Percentiles rank a stretch among this genome's conserved stretches.
Evolutionary conservation across 1,140 invertebrate genomes (phyloP).

Genomic region (Drosophila punjabiensis): DNA sequence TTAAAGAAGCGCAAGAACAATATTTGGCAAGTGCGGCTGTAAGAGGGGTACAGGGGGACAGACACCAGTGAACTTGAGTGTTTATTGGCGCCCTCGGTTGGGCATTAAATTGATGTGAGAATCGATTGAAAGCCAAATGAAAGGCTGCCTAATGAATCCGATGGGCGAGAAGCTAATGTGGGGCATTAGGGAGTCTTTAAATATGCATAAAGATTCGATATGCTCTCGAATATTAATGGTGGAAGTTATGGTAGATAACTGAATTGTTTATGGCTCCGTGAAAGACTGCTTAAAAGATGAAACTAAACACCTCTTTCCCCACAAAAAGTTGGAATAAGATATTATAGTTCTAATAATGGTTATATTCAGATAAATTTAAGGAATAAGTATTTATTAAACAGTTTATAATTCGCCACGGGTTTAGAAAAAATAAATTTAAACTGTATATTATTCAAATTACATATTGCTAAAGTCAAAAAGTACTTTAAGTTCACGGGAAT

Average conservation of each 20-base stretch:
- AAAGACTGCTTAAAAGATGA: not conserved
- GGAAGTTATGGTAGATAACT: not conserved
- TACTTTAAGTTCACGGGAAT: not conserved
- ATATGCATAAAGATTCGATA: conserved; percentile 3
- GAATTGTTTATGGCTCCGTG: not conserved
- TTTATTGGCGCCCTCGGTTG: conserved; percentile 34
- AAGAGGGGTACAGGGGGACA: not conserved
- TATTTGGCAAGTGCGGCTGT: conserved; percentile 39
- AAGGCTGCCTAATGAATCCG: conserved; percentile 38
- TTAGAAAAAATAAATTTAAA: not conserved
- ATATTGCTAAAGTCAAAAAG: not conserved
- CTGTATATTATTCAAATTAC: not conserved
- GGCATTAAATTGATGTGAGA: conserved; percentile 55
- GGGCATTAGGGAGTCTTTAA: conserved; percentile 4
- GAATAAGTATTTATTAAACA: not conserved
- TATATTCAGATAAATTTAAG: too few species aligned
- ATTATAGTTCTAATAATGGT: not conserved
- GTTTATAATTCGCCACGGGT: not conserved
- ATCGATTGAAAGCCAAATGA: conserved; percentile 60
- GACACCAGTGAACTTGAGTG: conserved; percentile 17
- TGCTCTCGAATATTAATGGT: not conserved
- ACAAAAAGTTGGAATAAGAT: rapidly evolving
- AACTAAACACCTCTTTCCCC: not conserved
- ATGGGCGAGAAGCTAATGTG: conserved; percentile 1
- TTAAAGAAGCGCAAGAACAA: conserved; percentile 39